Evolutionary conservation across 2,113 vertebrate species (phyloP), one percentile per base, ranked within the genome.

Genomic region (Rostratula benghalensis): DNA sequence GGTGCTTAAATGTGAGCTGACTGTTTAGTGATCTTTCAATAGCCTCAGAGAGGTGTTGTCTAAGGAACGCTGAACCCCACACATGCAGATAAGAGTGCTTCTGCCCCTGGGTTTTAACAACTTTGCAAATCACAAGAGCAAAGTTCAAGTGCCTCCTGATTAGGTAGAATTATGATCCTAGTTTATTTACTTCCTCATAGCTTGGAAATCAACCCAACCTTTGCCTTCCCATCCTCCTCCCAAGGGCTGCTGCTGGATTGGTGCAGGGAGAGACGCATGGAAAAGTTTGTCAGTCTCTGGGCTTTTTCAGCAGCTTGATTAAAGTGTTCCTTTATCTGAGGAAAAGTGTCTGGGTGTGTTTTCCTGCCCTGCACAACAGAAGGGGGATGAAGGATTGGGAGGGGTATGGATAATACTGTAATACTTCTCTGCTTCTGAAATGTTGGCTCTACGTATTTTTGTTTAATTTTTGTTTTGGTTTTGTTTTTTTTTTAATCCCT

Each of bases 311-410:
- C 85, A 93, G 79, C 91, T 83, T 85, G 90, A 95, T 95, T 91
- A 73, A 93, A 97, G 74, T 16, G 37, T 83, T 94, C 39, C 87
- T 90, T 81, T 86, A 60, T 84, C 91, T 87, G 63, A 93, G 92
- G 86, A 94, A 97, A 91, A 97, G 87, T 91, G 81, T 94, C 89
- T 94, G 86, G 87, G 93, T 91, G 89, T 95, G 85, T 73, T 92
- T 94, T 95, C 93, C 93, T 78, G 76, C 30, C 48, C 45, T 78
- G 46, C 17, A 35, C 45, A 57, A 13, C 13, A 57, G 51, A 39
- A 73, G 39, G 68, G 92, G 79, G 65, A 31, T 53, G 82, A 85
- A 82, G 67, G 83, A 48, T 82, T 85, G 65, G 89, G 81, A 93
- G 84, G 83, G 56, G 61, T 33, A 24, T 82, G 70, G 81, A 39